Conservation (phyloP, 2,888 invertebrate genomes). For the Sthenelais limicola region DNA sequence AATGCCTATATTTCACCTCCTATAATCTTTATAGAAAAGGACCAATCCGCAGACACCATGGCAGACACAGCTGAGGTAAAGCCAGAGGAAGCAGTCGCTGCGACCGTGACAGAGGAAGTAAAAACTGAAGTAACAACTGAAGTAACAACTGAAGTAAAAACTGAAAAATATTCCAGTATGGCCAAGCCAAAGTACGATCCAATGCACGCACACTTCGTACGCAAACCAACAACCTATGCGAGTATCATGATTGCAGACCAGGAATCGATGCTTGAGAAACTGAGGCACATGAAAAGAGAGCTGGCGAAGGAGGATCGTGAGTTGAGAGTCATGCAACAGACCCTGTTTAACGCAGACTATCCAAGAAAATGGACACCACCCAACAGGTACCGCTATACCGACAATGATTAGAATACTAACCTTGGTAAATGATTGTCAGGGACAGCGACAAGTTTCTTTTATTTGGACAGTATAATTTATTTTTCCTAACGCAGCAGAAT, state of each 20-base stretch:
- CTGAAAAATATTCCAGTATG: not conserved
- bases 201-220: slow-evolving; percentile 8
- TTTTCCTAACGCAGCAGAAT: no score
- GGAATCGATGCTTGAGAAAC: slow-evolving; percentile 6
- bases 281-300: not conserved
- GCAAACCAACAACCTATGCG: not conserved
- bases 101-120: no score
- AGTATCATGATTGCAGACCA: slow-evolving; percentile 17
- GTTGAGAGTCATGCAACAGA: slow-evolving; percentile 6
- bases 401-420: not conserved
- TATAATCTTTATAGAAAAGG: no score
- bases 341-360: slow-evolving; percentile 7
- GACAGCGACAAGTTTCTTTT: no score
- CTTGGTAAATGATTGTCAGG: no score
- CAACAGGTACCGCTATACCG: slow-evolving; percentile 29
- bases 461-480: no score
- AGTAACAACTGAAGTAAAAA: no score
- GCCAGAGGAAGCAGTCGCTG: no score
- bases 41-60: no score
- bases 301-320: slow-evolving; percentile 17
- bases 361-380: slow-evolving; percentile 22
- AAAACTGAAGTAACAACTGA: no score
- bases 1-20: no score
- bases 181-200: slow-evolving; percentile 23
- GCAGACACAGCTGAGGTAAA: no score